These are phyloP conservation scores for Podilymbus podiceps DNA, from an alignment of 2,113 vertebrate species.

Conservation along the genomic window DNA sequence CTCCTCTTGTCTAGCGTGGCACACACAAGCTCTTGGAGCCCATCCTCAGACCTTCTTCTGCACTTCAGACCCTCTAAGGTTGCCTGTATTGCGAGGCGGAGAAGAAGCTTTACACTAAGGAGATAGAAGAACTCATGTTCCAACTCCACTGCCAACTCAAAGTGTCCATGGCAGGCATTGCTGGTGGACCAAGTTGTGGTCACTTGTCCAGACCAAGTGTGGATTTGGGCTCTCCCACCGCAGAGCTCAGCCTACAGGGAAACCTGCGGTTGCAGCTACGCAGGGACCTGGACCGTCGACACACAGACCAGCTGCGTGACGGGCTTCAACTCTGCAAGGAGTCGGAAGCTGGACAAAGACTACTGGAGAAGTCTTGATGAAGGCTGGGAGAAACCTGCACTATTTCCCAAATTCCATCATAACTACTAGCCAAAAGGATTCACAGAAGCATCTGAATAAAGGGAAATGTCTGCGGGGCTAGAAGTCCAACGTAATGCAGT, in stretches of 20 bases:
- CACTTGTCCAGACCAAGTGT: neutral
- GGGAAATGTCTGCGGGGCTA: rapidly evolving
- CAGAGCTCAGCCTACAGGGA: neutral
- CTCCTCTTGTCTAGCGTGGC: neutral
- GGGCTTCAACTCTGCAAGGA: neutral
- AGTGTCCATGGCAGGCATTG: rapidly evolving
- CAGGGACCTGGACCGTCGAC: neutral
- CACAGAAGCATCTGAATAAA: neutral
- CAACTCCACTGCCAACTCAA: neutral
- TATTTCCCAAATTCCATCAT: rapidly evolving
- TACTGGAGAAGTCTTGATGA: neutral
- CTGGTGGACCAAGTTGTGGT: neutral
- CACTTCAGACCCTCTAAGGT: neutral
- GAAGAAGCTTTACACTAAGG: neutral
- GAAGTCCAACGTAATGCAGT: neutral
- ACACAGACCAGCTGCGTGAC: rapidly evolving
- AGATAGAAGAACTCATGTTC: neutral
- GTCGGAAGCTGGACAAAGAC: neutral
- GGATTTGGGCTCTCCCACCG: neutral
- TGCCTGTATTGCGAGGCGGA: neutral
- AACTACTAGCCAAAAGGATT: neutral
- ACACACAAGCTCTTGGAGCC: neutral
- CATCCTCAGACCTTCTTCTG: neutral
- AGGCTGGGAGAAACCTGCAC: neutral
- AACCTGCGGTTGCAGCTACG: neutral